phyloP scores from a whole-genome alignment of 2,113 vertebrate species.

The Callionymus lyra region DNA sequence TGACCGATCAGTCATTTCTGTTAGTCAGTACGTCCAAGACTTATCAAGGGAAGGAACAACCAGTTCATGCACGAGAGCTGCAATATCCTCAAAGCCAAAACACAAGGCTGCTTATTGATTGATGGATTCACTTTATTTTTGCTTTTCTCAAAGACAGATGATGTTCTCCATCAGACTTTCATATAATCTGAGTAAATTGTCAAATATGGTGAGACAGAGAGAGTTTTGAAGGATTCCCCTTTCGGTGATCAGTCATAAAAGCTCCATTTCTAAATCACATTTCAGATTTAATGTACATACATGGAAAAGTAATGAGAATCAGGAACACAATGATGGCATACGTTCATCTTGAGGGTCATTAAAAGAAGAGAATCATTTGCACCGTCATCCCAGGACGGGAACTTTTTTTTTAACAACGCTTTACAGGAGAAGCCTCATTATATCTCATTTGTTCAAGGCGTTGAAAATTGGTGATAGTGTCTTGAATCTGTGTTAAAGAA shows the following conservation, averaged over 20 bases:
- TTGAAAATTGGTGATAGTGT: constrained; percentile 19
- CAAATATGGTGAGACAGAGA: too few species aligned
- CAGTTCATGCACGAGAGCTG: constrained; percentile 46
- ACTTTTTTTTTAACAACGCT: constrained; percentile 18
- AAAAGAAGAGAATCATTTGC: constrained; percentile 46
- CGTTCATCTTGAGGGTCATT: constrained; percentile 24
- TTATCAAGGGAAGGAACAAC: constrained; percentile 59
- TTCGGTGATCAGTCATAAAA: too few species aligned
- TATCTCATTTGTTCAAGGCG: constrained; percentile 4
- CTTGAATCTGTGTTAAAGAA: background rate
- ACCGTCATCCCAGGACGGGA: constrained; percentile 39
- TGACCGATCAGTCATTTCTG: constrained; percentile 21
- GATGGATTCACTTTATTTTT: constrained; percentile 28
- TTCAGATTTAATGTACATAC: too few species aligned
- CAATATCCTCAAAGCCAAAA: constrained; percentile 59
- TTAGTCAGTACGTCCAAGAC: constrained; percentile 45
- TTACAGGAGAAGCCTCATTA: constrained; percentile 27
- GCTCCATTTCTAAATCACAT: too few species aligned
- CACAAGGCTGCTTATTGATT: constrained; percentile 37
- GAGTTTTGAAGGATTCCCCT: too few species aligned
- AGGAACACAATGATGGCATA: constrained; percentile 31
- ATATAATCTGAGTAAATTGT: too few species aligned
- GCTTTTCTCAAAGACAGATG: constrained; percentile 35
- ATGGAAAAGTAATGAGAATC: constrained; percentile 23
- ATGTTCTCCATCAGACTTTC: too few species aligned